phyloP scores from a whole-genome alignment of 2,888 invertebrate genomes.

The Phyllotreta cruciferae region DNA sequence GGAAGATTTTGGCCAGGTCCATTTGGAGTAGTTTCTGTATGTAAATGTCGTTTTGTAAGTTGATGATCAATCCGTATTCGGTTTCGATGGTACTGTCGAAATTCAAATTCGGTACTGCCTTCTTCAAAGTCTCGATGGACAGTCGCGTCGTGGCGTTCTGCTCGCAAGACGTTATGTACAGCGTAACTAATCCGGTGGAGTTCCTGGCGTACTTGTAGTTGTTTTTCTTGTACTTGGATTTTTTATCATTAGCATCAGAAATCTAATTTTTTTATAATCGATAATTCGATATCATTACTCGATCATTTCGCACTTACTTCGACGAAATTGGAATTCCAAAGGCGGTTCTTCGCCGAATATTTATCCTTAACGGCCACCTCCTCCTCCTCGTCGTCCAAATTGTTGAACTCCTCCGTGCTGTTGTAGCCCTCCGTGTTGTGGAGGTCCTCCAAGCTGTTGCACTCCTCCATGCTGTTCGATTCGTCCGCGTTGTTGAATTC shows the following conservation, averaged over 20 bases:
- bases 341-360: background rate
- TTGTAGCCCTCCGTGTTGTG: background rate
- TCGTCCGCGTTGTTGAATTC: conserved; percentile 9
- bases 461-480: conserved; percentile 4
- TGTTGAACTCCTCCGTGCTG: background rate
- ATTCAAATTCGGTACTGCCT: conserved; percentile 38
- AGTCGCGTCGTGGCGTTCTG: conserved; percentile 27
- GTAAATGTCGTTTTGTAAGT: conserved; percentile 57
- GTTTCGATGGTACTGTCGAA: conserved; percentile 41
- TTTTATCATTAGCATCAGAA: conserved; percentile 27
- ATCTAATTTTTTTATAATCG: conserved; percentile 4
- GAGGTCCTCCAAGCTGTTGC: conserved; percentile 1
- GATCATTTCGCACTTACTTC: conserved; percentile 6
- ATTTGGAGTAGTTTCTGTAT: conserved; percentile 58
- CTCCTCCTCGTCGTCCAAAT: conserved; percentile 7
- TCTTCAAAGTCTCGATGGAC: conserved; percentile 35
- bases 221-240: conserved; percentile 19
- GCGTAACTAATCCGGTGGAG: conserved; percentile 27
- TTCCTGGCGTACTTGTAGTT: conserved; percentile 31
- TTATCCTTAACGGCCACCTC: background rate
- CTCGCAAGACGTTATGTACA: conserved; percentile 40
- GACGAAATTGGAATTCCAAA: conserved; percentile 1
- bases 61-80: conserved; percentile 58
- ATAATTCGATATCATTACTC: conserved; percentile 1
- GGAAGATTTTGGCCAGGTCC: conserved; percentile 58